Conservation (phyloP, 2,797 vertebrate genomes). For the Pipistrellus pipistrellus region DNA sequence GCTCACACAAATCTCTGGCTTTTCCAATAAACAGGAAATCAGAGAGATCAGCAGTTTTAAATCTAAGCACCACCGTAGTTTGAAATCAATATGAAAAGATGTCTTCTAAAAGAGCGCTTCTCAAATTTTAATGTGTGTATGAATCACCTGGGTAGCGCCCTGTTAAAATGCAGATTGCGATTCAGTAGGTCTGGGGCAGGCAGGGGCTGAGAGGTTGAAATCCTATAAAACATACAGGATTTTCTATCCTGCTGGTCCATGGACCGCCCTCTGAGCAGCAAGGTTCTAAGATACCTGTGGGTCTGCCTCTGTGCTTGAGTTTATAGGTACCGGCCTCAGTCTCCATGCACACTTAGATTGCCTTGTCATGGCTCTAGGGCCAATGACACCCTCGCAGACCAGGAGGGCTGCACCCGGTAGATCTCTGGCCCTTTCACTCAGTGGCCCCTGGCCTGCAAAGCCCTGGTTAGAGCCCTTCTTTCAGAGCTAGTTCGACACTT, state of each 20-base stretch:
- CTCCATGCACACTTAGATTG: fast-evolving
- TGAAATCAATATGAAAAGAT: not conserved
- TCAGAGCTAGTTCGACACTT: not conserved
- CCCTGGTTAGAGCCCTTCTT: not conserved
- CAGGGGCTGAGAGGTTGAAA: not conserved
- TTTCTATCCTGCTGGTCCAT: fast-evolving
- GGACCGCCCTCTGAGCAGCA: fast-evolving
- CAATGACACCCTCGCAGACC: not conserved
- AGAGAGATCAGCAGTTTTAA: not conserved
- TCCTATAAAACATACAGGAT: not conserved
- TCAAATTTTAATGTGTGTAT: not conserved
- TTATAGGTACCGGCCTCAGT: fast-evolving
- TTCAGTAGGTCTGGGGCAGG: not conserved
- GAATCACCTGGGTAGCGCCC: not conserved
- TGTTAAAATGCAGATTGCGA: no score
- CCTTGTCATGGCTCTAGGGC: fast-evolving
- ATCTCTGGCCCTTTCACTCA: not conserved
- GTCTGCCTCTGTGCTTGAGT: not conserved
- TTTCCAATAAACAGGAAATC: not conserved
- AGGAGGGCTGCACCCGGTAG: no score
- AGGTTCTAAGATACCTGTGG: fast-evolving
- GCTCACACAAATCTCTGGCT: not conserved
- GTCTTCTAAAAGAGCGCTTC: not conserved
- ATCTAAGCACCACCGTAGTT: not conserved
- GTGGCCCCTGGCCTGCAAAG: not conserved